Base-by-base conservation (phyloP, 2,113 vertebrate species). In the Phylloscopus trochiloides region DNA sequence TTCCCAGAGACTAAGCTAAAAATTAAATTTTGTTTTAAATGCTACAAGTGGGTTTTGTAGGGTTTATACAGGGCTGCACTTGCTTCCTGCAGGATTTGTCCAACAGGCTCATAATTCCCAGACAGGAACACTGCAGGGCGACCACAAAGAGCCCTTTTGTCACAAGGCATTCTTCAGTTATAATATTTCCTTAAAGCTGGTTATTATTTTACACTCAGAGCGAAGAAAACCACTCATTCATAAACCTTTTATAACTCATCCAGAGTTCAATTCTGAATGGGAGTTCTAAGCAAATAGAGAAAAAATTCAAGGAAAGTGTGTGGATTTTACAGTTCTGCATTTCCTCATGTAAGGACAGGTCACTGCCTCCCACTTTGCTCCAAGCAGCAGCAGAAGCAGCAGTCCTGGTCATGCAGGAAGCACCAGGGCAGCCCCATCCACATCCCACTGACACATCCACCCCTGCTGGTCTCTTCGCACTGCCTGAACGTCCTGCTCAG, bases 311-410 rank as follows among this genome's bases (percentile, higher is more conserved):
- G 51, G 26, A 8, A 71, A 58, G 4, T 7, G 22, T 20, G 14
- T 0, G 0, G 21, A 74, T 92, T 77, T 42, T 65, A 22, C 16
- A 48, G 24, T 38, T 77, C 70, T 66, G 38, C 70, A 19, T 57
- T 81, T 71, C 76, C 70, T 40, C 70, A 54, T 0, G 0, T 28
- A 17, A 74, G 52, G 22, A 40, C 0, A 8, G 17, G 28, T 34
- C n/a, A 40, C 16, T 43, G 57, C 52, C 73, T 51, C 62, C 40
- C 29, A 3, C 31, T 48, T 45, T 22, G 31, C 38, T 52, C 34
- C 21, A 26, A 25, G 43, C 51, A 66, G 57, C n/a, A 82, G 66
- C 38, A 40, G 43, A 17, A 45, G 9, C 48, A 43, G 9, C 61
- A 54, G 40, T 10, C 58, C 51, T 17, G 48, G 29, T 22, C 29